Base-by-base conservation (phyloP, 2,797 vertebrate species). In the Pseudochirops corinnae region DNA sequence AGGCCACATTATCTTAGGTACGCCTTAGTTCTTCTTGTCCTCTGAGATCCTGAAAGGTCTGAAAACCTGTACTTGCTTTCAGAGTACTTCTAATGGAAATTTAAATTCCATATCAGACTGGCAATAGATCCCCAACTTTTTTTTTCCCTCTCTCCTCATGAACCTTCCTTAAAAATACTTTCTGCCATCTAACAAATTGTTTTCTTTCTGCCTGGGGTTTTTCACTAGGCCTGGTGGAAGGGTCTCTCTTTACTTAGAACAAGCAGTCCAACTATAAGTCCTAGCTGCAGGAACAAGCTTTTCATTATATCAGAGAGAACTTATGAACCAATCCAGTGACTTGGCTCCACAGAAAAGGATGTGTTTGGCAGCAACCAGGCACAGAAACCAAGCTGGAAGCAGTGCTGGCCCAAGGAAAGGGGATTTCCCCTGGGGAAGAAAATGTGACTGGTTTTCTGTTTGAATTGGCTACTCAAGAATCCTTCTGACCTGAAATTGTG, bases 381-480 rank as follows among this genome's bases (percentile, higher is more conserved):
- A 39, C 94, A 93, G 94, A 94, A 95, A 92, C 57, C 16, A 60
- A 74, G 91, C 55, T 56, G 87, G 94, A 96, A 67, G 10, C 7
- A 91, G 91, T 55, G 0, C 29, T 96, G 92, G 57, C 74, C 74
- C 94, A 67, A 13, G 55, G 95, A 95, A 82, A 87, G 87, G 62
- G 39, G 7, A 93, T 87, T 3, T 55, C 16, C 91, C 94, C 10
- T 28, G 57, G 91, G 94, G 94, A 13, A 67, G 11, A n/a, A 39
- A 96, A 94, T 74, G 16, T 62, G 90, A 96, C 93, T 0, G 93
- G 67, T 90, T 14, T 92, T 55, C 12, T 39, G 67, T 96, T 97
- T 97, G 7, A 58, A 56, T 39, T 96, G 90, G 46, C 52, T 96
- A 24, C 55, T 57, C 16, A n/a, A 95, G 53, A 92, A 14, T 18